A percentile compares a stretch with the other conserved stretches of the same genome.
Conservation (phyloP, 2,113 vertebrate species). For the Myxocyprinus asiaticus region DNA sequence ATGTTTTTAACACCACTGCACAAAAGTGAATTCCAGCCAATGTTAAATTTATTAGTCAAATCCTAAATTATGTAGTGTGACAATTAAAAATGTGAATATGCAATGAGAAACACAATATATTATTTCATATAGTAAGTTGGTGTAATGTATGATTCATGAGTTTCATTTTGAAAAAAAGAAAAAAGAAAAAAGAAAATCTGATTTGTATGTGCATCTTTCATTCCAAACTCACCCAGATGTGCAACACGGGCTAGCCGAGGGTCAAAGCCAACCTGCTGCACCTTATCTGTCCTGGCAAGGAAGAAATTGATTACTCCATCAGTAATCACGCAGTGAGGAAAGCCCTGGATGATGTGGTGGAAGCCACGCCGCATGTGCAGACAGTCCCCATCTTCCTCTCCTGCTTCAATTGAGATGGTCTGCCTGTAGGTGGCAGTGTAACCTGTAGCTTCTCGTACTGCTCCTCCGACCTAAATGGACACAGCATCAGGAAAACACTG, state of each 20-base stretch:
- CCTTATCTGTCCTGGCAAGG: conserved; percentile 85
- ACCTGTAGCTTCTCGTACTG: conserved; percentile 85
- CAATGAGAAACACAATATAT: too few species aligned
- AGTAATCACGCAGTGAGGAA: conserved; percentile 86
- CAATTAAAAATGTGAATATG: too few species aligned
- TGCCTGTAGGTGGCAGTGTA: conserved; percentile 86
- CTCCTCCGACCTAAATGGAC: conserved; percentile 84
- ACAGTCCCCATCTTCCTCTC: conserved; percentile 84
- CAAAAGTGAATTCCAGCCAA: too few species aligned
- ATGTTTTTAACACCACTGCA: too few species aligned
- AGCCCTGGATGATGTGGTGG: conserved; percentile 83
- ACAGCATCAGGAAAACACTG: conserved; percentile 27
- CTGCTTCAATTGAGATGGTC: conserved; percentile 79
- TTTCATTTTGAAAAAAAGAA: too few species aligned
- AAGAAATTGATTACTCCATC: conserved; percentile 95
- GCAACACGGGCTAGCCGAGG: conserved; percentile 82
- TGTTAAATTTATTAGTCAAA: too few species aligned
- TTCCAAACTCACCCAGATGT: conserved; percentile 80
- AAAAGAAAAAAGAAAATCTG: too few species aligned
- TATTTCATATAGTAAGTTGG: too few species aligned
- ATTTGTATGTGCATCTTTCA: background rate
- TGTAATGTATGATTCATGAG: too few species aligned
- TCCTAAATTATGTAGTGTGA: too few species aligned
- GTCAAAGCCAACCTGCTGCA: conserved; percentile 89
- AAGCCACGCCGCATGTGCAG: conserved; percentile 80